Percentiles rank a stretch among this genome's conserved stretches.
Conservation (phyloP, 2,888 invertebrate species). For the Brachypterus glaber region DNA sequence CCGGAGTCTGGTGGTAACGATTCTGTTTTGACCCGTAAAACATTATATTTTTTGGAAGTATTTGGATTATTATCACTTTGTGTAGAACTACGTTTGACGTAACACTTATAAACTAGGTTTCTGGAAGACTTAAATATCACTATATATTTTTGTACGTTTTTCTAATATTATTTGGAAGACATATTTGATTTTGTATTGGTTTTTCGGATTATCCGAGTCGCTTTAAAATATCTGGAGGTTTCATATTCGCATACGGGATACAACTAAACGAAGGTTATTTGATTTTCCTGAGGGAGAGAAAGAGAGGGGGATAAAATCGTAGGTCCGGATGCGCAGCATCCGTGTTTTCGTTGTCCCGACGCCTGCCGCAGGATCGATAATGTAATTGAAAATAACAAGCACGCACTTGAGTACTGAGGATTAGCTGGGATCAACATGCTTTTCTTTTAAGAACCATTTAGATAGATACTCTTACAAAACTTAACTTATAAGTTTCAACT, state of each 20-base stretch:
- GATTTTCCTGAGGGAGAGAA: too few species aligned
- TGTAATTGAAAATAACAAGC: too few species aligned
- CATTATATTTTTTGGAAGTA: conserved; percentile 18
- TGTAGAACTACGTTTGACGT: neutral
- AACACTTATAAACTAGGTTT: conserved; percentile 1
- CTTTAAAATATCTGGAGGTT: too few species aligned
- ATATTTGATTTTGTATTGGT: conserved; percentile 41
- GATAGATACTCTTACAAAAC: too few species aligned
- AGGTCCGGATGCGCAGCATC: conserved; percentile 31
- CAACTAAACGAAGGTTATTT: too few species aligned
- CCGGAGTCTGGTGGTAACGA: conserved; percentile 38
- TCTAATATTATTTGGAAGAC: conserved; percentile 40
- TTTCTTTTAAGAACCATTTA: too few species aligned
- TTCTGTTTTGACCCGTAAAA: conserved; percentile 24
- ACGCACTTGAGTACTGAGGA: too few species aligned
- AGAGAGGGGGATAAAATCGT: too few species aligned
- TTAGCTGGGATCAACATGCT: too few species aligned
- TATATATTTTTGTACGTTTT: conserved; percentile 4
- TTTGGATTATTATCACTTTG: conserved; percentile 14
- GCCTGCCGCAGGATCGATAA: conserved; percentile 21
- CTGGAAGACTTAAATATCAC: conserved; percentile 16
- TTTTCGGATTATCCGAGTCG: conserved; percentile 21
- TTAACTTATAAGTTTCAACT: too few species aligned
- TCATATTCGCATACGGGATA: too few species aligned
- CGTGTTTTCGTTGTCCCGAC: conserved; percentile 20